Percentiles rank a stretch among this genome's conserved stretches.
phyloP scores from a whole-genome alignment of 2,113 vertebrate species.

The Cryptotis parvus region DNA sequence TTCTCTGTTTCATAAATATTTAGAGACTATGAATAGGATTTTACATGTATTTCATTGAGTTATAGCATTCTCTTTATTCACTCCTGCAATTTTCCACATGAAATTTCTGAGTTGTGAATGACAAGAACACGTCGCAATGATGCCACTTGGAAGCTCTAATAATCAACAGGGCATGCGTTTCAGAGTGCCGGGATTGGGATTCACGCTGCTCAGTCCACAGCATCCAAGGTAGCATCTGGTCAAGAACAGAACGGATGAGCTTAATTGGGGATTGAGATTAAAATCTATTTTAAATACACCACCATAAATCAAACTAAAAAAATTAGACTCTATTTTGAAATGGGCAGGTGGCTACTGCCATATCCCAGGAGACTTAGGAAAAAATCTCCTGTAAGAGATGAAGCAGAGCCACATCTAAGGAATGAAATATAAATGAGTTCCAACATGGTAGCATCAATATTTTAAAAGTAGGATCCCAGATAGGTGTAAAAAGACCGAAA shows the following conservation, averaged over 20 bases:
- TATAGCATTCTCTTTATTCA: background rate
- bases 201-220: background rate
- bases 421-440: background rate
- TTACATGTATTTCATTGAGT: background rate
- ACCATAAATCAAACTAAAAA: background rate
- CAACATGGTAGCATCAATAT: background rate
- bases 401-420: background rate
- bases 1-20: background rate
- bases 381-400: no score
- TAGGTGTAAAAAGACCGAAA: background rate
- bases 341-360: background rate
- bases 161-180: background rate
- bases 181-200: background rate
- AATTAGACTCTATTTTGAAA: background rate
- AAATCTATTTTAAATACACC: background rate
- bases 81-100: background rate
- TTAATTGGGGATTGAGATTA: background rate
- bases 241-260: background rate
- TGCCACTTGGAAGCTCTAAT: background rate
- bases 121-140: rapidly evolving
- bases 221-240: no score
- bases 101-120: background rate
- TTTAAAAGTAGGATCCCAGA: background rate
- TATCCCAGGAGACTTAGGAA: background rate
- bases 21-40: background rate